Evolutionary conservation across 2,888 invertebrate genomes (phyloP), one percentile per base, ranked within the genome.

Genomic region (Steinernema carpocapsae): DNA sequence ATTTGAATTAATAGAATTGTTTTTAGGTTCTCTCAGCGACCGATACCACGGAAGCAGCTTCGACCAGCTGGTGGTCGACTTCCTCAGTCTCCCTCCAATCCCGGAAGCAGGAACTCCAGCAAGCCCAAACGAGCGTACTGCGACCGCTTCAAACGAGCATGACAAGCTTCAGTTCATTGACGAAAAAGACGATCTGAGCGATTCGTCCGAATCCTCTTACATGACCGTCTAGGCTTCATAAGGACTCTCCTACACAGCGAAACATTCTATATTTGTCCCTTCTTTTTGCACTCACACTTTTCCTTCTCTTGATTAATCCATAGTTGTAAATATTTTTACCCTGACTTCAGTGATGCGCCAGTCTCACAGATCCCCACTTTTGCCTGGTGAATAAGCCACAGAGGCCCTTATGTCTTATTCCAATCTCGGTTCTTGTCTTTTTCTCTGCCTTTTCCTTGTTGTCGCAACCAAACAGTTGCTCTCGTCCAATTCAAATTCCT

Each of bases 81-180:
- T 64, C 64, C 32, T 64, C 3, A 64, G 64, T 26, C 77, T 81
- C 32, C 81, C 81, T n/a, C 80, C 81, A 26, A 81, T 81, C 43
- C 81, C 81, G 42, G 81, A 81, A 70, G 79, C 81, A 19, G 78
- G 79, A 1, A 81, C 79, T n/a, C 81, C 81, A 7, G 79, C 79
- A 19, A 77, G 78, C 19, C 81, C 81, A 24, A 76, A 77, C n/a
- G 59, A 77, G 12, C 72, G 72, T 43, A 72, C 71, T 0, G 73
- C 76, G 24, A 52, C 76, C 0, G 74, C 64, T 29, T 37, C 37
- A 37, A 37, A 37, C 19, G 64, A 64, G 64, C 64, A 32, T 6
- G 64, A 64, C 2, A 26, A 19, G 14, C 64, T 64, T 3, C 26
- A 22, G 29, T 64, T 26, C 64, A 64, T 64, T 32, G 64, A 64